Evolutionary conservation across 2,888 invertebrate genomes (phyloP).

Genomic region (Crocallis elinguaria): DNA sequence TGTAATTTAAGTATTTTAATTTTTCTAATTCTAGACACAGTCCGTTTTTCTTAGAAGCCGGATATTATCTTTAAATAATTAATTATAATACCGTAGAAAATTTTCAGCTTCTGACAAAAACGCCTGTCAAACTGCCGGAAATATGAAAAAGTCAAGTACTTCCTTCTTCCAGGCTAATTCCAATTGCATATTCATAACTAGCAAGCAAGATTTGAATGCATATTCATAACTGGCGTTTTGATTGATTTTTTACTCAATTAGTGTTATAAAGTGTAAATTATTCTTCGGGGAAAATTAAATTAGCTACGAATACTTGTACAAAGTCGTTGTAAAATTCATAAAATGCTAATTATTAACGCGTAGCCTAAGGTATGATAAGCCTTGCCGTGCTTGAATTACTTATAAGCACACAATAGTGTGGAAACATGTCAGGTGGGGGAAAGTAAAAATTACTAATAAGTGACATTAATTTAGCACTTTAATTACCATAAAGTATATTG

Average conservation of each 20-base stretch:
- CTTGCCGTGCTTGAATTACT: constrained; percentile 48
- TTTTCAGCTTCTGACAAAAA: no score
- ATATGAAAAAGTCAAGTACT: background rate
- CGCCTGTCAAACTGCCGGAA: no score
- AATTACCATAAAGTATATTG: no score
- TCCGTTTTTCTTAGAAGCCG: no score
- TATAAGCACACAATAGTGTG: constrained; percentile 15
- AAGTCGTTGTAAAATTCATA: constrained; percentile 38
- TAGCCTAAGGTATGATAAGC: constrained; percentile 39
- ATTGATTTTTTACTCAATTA: constrained; percentile 23
- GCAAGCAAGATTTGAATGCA: constrained; percentile 11
- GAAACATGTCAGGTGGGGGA: background rate
- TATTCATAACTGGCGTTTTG: constrained; percentile 15
- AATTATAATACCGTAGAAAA: no score
- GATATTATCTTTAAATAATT: no score
- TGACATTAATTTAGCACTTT: background rate
- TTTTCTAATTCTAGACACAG: no score
- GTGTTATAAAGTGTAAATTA: constrained; percentile 13
- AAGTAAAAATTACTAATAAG: background rate
- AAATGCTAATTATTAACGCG: constrained; percentile 39
- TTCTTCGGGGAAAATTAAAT: constrained; percentile 29
- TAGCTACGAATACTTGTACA: constrained; percentile 20
- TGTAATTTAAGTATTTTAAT: no score
- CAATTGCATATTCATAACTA: constrained; percentile 11
- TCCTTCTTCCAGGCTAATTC: background rate